Evolutionary conservation across 2,888 invertebrate species (phyloP), one percentile per base, ranked within the genome.

Genomic region (Operophtera brumata): DNA sequence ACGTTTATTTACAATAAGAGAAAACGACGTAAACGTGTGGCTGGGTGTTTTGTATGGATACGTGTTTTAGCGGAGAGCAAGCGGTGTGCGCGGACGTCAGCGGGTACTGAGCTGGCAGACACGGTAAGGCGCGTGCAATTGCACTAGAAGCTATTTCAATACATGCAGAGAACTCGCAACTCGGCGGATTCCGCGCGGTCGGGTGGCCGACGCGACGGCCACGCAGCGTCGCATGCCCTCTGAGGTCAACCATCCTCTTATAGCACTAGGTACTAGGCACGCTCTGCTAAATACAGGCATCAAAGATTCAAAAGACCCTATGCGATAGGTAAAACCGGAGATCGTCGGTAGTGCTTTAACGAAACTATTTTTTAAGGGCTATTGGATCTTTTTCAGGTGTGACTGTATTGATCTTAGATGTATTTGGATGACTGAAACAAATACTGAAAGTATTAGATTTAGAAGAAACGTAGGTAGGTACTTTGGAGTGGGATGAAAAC

Each of bases 141-240:
- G 78, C 79, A 79, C 71, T 82, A 71, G 71, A 78, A 76, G 86
- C 84, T 87, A 87, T 88, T 88, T 88, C 82, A 84, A 86, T 86
- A 77, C 85, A 80, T 73, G 77, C 69, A 77, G 73, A 68, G 82
- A 86, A 87, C 87, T 84, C 71, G 83, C 84, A 78, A 84, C 76
- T 84, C 77, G 69, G 77, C 82, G 74, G 75, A 87, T 83, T 84
- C 77, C 76, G 61, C 59, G 59, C 66, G 74, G 66, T 57, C 71
- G 67, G 70, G 75, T 72, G 64, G 73, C 68, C 71, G 69, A 54
- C 52, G 59, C 71, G 69, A 54, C 52, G 59, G 46, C 54, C 59
- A 61, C 53, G 56, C 40, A 59, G 59, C 56, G 57, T 47, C 59
- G 47, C 55, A 62, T 71, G 71, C 69, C 71, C 70, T 67, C 61